phyloP scores from a whole-genome alignment of 1,140 invertebrate genomes.

The Zaprionus ornatus region DNA sequence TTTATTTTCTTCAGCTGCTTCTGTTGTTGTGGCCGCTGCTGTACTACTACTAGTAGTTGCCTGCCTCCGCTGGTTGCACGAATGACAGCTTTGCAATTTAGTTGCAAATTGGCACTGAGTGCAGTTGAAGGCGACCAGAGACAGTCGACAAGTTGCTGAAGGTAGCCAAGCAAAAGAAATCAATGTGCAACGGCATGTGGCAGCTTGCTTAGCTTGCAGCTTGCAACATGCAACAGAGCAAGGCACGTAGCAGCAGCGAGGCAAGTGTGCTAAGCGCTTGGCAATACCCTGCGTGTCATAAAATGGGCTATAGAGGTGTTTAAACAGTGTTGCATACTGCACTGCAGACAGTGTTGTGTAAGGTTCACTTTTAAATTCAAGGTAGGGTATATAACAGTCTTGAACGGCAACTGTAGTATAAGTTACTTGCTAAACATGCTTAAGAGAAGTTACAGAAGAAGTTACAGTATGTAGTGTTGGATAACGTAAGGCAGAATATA shows the following conservation, averaged over 20 bases:
- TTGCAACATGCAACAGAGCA: neutral
- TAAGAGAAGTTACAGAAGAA: no score
- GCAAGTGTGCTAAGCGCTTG: neutral
- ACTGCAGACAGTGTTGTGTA: no score
- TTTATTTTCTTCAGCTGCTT: slow-evolving; percentile 47
- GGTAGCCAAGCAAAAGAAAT: slow-evolving; percentile 49
- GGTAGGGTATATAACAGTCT: no score
- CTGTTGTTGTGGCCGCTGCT: slow-evolving; percentile 17
- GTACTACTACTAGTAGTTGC: slow-evolving; percentile 25
- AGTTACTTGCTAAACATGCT: no score
- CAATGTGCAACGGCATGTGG: slow-evolving; percentile 41
- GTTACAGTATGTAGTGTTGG: no score
- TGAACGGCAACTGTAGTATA: no score
- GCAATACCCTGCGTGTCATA: no score
- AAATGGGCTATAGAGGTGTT: no score
- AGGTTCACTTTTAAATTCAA: no score
- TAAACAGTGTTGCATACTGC: no score
- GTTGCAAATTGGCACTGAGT: slow-evolving; percentile 71
- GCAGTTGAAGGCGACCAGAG: slow-evolving; percentile 52
- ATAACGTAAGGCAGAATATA: no score
- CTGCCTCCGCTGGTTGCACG: slow-evolving; percentile 30
- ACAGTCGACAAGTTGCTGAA: slow-evolving; percentile 64
- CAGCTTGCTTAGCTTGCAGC: neutral
- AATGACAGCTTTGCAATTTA: slow-evolving; percentile 70
- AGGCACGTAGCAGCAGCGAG: neutral